Evolutionary conservation across 2,113 vertebrate species (phyloP).

Genomic region (Ascaphus truei): DNA sequence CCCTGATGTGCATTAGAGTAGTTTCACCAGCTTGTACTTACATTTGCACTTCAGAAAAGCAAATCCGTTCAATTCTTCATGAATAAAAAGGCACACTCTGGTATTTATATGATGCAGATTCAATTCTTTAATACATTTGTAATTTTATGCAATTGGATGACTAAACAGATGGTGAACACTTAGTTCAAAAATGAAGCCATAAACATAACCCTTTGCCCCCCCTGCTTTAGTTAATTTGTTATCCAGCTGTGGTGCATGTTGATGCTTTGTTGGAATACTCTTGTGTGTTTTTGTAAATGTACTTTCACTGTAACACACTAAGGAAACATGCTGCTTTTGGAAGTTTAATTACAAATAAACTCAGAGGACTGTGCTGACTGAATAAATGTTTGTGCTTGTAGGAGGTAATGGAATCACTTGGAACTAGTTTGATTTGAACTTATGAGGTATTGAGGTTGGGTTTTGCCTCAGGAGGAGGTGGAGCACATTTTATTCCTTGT

Average conservation of each 20-base stretch:
- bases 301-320: conserved; percentile 4
- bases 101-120: background rate
- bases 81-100: background rate
- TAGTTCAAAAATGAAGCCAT: conserved; percentile 5
- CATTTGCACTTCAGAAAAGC: too few species aligned
- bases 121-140: background rate
- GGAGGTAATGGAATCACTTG: background rate
- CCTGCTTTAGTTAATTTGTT: conserved; percentile 21
- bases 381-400: background rate
- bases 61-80: background rate
- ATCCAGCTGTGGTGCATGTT: conserved; percentile 11
- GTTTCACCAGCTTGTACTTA: too few species aligned
- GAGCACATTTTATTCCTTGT: background rate
- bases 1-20: too few species aligned
- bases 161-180: conserved; percentile 6
- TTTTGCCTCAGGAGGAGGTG: background rate
- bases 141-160: background rate
- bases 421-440: background rate
- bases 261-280: conserved; percentile 8
- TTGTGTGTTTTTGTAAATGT: background rate
- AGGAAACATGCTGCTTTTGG: background rate
- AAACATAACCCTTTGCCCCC: conserved; percentile 18
- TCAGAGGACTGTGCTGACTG: background rate
- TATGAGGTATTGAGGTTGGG: background rate
- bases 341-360: conserved; percentile 18